Base-by-base conservation (phyloP, 2,888 invertebrate genomes). In the Dryomyza anilis region DNA sequence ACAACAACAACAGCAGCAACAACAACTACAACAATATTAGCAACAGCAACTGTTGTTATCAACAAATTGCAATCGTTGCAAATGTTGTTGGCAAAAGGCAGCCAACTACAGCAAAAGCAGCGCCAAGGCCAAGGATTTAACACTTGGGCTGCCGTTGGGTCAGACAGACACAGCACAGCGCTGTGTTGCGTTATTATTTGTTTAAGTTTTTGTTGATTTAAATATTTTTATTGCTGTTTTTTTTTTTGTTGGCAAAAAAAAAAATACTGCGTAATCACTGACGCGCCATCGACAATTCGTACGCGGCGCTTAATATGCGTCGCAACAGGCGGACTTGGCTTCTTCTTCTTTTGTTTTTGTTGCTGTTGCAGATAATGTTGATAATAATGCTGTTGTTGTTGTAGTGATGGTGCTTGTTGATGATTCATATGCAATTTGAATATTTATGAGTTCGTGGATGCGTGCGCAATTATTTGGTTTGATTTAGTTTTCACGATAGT, bases 341-440 rank as follows among this genome's bases (percentile, higher is more conserved):
- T 19, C 30, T 19, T 16, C 23, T 23, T 6, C 19, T 57, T 16
- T 14, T 25, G 39, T 6, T 57, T 23, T 43, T 43, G 48, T 10
- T 30, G 58, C 29, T 30, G 58, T 12, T 30, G 58, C 10, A 23
- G 55, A 19, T 30, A 1, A 33, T 33, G 33, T 2, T 4, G 55
- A 19, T 33, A 7, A 16, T n/a, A 23, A 14, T 16, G 48, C 19
- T 43, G 57, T 5, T 45, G 57, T 25, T 45, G 57, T 5, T 16
- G 45, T n/a, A 43, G n/a, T n/a, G n/a, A n/a, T n/a, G n/a, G n/a
- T n/a, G n/a, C 30, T 30, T 14, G n/a, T n/a, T 19, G 33, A 45
- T 63, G 63, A 63, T 63, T 55, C 56, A 63, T 56, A 25, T 33
- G 55, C 36, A 63, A 56, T 63, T 63, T 63, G 56, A 63, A 63